Conservation (phyloP, 2,113 vertebrate genomes). For the Melanerpes aurifrons region DNA sequence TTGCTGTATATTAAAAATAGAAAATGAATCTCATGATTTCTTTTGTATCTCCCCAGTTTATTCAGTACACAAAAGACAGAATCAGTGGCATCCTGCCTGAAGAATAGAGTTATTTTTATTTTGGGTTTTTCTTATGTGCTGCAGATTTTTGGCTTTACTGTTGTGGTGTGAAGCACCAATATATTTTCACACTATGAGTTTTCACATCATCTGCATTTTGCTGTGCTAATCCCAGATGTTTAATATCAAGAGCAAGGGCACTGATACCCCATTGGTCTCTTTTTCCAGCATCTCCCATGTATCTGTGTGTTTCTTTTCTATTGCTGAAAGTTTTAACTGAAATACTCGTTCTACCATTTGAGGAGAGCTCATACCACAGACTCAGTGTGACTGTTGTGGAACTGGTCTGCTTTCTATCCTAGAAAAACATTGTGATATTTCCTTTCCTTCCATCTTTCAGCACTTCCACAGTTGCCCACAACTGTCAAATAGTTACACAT, state of each 20-base stretch:
- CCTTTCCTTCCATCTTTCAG: not conserved
- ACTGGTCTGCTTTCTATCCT: not conserved
- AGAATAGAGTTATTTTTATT: slow-evolving; percentile 40
- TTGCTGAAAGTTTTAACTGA: not conserved
- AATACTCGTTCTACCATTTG: not conserved
- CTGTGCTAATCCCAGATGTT: slow-evolving; percentile 38
- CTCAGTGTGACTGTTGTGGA: not conserved
- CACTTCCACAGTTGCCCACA: not conserved
- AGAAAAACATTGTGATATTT: not conserved
- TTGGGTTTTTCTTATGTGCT: not conserved
- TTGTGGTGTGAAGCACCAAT: not conserved
- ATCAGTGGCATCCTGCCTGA: slow-evolving; percentile 22
- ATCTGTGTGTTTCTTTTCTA: not conserved
- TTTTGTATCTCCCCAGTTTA: slow-evolving; percentile 48
- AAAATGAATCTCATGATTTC: slow-evolving; percentile 71
- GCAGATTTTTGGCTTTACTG: slow-evolving; percentile 5
- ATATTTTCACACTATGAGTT: not conserved
- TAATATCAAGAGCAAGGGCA: slow-evolving; percentile 40
- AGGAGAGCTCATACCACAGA: not conserved
- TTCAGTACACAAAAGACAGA: slow-evolving; percentile 60
- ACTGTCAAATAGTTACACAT: not conserved
- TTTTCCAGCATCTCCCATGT: slow-evolving; percentile 2
- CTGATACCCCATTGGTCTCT: slow-evolving; percentile 46
- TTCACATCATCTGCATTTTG: slow-evolving; percentile 12
- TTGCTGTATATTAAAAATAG: slow-evolving; percentile 68